Percentiles rank a stretch among this genome's conserved stretches.
Evolutionary conservation across 1,140 invertebrate species (phyloP).

Genomic region (Trachymyrmex cornetzi): DNA sequence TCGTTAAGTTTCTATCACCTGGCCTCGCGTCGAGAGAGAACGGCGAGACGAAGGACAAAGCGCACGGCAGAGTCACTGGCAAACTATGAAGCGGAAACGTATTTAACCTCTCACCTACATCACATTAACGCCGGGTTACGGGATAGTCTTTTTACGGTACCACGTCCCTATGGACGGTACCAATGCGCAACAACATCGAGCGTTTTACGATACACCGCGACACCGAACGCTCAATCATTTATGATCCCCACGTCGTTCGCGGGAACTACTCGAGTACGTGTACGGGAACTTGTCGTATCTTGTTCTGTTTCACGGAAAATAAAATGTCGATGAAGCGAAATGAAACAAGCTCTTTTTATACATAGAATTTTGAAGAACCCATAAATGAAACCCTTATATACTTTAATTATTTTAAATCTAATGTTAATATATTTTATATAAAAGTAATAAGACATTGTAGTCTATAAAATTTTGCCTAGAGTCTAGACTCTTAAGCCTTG

Average conservation of each 20-base stretch:
- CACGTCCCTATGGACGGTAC: constrained; percentile 22
- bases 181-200: constrained; percentile 17
- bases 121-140: constrained; percentile 49
- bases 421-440: not conserved
- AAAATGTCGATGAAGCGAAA: constrained; percentile 3
- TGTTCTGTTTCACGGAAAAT: constrained; percentile 4
- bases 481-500: not conserved
- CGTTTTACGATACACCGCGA: constrained; percentile 42
- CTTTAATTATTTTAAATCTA: not conserved
- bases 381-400: not conserved
- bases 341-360: not conserved
- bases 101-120: constrained; percentile 74
- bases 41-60: constrained; percentile 26
- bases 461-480: not conserved
- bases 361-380: not conserved
- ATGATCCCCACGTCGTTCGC: constrained; percentile 15
- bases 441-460: not conserved
- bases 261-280: constrained; percentile 17
- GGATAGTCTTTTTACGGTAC: constrained; percentile 50
- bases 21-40: constrained; percentile 25
- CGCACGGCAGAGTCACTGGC: constrained; percentile 15
- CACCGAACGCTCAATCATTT: constrained; percentile 40
- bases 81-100: constrained; percentile 58
- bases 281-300: constrained; percentile 8
- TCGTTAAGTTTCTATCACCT: constrained; percentile 75